Base-by-base conservation (phyloP, 2,888 invertebrate species). In the Cremastobaeus sp. region DNA sequence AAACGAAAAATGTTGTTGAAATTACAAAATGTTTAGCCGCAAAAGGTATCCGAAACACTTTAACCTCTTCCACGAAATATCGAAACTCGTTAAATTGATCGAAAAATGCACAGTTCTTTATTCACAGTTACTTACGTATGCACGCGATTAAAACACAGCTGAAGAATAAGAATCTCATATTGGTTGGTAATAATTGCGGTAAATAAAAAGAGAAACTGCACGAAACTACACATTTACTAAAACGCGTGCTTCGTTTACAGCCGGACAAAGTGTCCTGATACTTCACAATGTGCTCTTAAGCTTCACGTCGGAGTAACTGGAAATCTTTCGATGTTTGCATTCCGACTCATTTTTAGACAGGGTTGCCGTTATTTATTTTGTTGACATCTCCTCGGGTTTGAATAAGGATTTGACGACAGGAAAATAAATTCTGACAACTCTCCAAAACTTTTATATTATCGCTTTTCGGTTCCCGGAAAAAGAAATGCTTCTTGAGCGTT, bases 311-410 rank as follows among this genome's bases (percentile, higher is more conserved):
- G 37, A 25, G 43, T 43, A 59, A 68, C 68, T 68, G 59, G 37
- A 43, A 68, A 68, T 68, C 59, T 59, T 43, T 59, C 59, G 59
- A 45, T 52, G 68, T 68, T 68, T 59, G 52, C 68, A 68, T 68
- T 68, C 59, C 59, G 52, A 2, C 68, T 50, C 59, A 68, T 59
- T 68, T 68, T 59, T 59, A 28, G 68, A 52, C 68, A 68, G 68
- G 68, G 68, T 68, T 68, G 68, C 68, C 68, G 68, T 68, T 68
- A 52, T 59, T 59, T 59, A 59, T 68, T 68, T 59, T 59, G 59
- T 68, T 68, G 68, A 68, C 68, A 68, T 37, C 59, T 52, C 12
- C 18, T 43, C 11, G 41, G 21, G 25, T 12, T 50, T 35, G 15
- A 57, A 47, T 30, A 50, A 39, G 52, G 59, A 59, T 43, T 59